Conservation (phyloP, 2,888 invertebrate species). For the Petrolisthes cinctipes region DNA sequence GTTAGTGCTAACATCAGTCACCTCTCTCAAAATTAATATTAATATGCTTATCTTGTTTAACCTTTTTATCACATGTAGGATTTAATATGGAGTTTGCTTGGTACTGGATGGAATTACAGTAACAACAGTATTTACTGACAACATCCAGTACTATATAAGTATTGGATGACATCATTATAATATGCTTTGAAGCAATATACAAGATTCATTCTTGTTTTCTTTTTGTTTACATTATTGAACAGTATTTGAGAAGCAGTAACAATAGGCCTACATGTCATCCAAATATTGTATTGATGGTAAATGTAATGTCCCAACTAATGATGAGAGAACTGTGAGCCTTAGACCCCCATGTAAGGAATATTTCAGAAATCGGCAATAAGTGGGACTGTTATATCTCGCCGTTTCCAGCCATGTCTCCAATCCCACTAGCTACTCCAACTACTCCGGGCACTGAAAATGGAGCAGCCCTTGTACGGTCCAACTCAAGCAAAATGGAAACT, state of each 20-base stretch:
- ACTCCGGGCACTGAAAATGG: constrained; percentile 56
- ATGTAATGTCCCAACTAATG: neutral
- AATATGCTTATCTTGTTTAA: no score
- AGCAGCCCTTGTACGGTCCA: constrained; percentile 52
- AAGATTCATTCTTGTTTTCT: no score
- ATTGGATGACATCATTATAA: no score
- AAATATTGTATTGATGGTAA: neutral
- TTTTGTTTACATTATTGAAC: no score
- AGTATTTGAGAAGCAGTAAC: neutral
- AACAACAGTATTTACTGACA: no score
- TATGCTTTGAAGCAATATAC: no score
- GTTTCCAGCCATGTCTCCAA: constrained; percentile 60
- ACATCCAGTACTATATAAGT: no score
- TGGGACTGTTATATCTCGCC: constrained; percentile 59
- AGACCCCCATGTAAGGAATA: constrained; percentile 52
- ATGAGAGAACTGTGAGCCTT: constrained; percentile 23
- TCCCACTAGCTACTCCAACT: constrained; percentile 51
- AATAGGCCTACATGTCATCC: neutral
- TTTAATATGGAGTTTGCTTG: neutral
- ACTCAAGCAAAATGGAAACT: constrained; percentile 81
- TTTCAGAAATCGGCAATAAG: constrained; percentile 56
- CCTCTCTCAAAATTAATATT: no score
- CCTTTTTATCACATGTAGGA: no score
- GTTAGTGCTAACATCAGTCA: constrained; percentile 14
- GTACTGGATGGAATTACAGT: no score